Conservation (phyloP, 2,888 invertebrate genomes). For the Sesia bembeciformis region DNA sequence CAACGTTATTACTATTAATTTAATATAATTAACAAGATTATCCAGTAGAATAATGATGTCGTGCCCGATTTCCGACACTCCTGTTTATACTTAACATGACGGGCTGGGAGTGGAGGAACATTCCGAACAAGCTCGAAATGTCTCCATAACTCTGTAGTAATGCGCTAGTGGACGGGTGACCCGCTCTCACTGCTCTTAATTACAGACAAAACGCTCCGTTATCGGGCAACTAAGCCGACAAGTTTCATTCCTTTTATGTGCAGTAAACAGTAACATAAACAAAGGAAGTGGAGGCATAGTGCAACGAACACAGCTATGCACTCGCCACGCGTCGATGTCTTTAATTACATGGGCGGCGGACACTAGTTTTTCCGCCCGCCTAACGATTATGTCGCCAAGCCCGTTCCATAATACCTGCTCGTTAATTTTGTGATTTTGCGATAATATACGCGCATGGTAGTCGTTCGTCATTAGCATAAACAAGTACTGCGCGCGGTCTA, state of each 20-base stretch:
- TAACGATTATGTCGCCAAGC: slow-evolving; percentile 9
- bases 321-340: slow-evolving; percentile 25
- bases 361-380: slow-evolving; percentile 27
- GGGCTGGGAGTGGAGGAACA: slow-evolving; percentile 37
- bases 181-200: slow-evolving; percentile 58
- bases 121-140: slow-evolving; percentile 45
- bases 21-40: slow-evolving; percentile 31
- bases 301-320: slow-evolving; percentile 36
- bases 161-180: slow-evolving; percentile 39
- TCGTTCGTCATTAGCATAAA: too few relatives aligned
- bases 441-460: too few relatives aligned
- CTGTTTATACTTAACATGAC: slow-evolving; percentile 42
- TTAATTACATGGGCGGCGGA: slow-evolving; percentile 23
- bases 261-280: slow-evolving; percentile 54
- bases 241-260: slow-evolving; percentile 56
- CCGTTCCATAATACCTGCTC: background rate
- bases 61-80: slow-evolving; percentile 36
- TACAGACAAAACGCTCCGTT: slow-evolving; percentile 67
- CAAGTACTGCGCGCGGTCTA: too few relatives aligned
- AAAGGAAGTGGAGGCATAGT: slow-evolving; percentile 31
- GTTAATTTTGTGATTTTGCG: too few relatives aligned
- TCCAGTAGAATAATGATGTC: slow-evolving; percentile 24
- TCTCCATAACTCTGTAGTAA: slow-evolving; percentile 56
- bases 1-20: too few relatives aligned
- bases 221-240: slow-evolving; percentile 42